Evolutionary conservation across 1,140 invertebrate genomes (phyloP).

Genomic region (Stegodyphus dumicola): DNA sequence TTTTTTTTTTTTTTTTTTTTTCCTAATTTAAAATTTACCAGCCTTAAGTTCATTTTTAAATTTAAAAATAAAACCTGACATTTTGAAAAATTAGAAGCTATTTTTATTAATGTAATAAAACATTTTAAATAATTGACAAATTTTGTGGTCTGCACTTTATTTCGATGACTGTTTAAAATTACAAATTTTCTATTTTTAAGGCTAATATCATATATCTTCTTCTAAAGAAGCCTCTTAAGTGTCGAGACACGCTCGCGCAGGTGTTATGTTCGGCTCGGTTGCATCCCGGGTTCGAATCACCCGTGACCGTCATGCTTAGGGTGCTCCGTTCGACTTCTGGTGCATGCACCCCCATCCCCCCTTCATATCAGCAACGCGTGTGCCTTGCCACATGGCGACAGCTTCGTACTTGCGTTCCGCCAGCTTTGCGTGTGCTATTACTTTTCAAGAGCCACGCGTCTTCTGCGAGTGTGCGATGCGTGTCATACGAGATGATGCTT

Average conservation of each 20-base stretch:
- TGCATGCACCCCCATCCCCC: not conserved
- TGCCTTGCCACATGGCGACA: constrained; percentile 22
- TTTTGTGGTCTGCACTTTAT: too few relatives aligned
- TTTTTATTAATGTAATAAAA: too few relatives aligned
- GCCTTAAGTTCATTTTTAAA: too few relatives aligned
- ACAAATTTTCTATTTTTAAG: not conserved
- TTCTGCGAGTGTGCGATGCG: constrained; percentile 2
- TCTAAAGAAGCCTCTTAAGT: constrained; percentile 42
- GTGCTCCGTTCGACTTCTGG: constrained; percentile 34
- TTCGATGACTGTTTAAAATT: too few relatives aligned
- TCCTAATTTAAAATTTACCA: too few relatives aligned
- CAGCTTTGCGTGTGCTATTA: constrained; percentile 10
- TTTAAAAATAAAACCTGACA: too few relatives aligned
- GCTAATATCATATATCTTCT: not conserved
- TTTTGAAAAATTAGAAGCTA: too few relatives aligned
- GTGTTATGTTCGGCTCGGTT: constrained; percentile 49
- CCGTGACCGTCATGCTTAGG: constrained; percentile 52
- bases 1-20: too few relatives aligned
- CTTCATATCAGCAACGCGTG: not conserved
- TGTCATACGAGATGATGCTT: constrained; percentile 4
- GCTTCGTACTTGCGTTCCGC: not conserved
- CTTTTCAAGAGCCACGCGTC: constrained; percentile 6
- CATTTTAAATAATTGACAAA: too few relatives aligned
- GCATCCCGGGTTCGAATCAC: constrained; percentile 41
- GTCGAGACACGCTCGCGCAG: constrained; percentile 8